Evolutionary conservation across 2,113 vertebrate genomes (phyloP), one percentile per base, ranked within the genome.

Genomic region (Gobius niger): DNA sequence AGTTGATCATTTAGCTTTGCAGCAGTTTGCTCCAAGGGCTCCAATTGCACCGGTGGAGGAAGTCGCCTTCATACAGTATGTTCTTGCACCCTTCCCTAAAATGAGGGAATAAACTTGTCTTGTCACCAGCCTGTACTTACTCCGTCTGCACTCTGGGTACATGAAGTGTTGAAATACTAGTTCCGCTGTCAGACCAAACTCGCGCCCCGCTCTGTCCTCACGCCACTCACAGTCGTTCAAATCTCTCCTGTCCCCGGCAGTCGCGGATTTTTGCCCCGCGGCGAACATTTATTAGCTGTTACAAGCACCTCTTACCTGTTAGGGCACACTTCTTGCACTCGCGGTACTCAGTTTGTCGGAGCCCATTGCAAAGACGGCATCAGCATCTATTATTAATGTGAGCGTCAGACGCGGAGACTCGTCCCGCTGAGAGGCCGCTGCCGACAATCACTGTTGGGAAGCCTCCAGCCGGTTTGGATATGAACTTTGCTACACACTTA

Each of bases 161-260:
- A 24, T 54, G 42, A 77, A 47, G 12, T 78, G 34, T 52, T 52
- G 61, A 72, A 70, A 76, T 56, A 51, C 34, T 13, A 66, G 42
- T 41, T 14, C 14, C 88, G 70, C 80, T 86, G 76, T 84, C 73
- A 76, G 60, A 68, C 83, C 82, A 77, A 34, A 74, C 80, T 77
- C 78, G 85, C 80, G 73, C 84, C 84, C 81, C 73, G 76, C 82
- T 76, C 69, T 76, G 34, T 57, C 65, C 77, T 83, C 77, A 88
- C 89, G 81, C 77, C 76, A 80, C 82, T 73, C 82, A 76, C 72
- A 83, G 85, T 80, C 75, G 70, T 85, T 87, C 82, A 76, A 90
- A 82, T 82, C 87, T 88, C 85, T 77, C 34, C 77, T 73, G 80
- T 78, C 75, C 80, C 83, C 91, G 88, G 78, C 86, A 73, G 81